Evolutionary conservation across 2,888 invertebrate species (phyloP).

Genomic region (Rotaria macrura): DNA sequence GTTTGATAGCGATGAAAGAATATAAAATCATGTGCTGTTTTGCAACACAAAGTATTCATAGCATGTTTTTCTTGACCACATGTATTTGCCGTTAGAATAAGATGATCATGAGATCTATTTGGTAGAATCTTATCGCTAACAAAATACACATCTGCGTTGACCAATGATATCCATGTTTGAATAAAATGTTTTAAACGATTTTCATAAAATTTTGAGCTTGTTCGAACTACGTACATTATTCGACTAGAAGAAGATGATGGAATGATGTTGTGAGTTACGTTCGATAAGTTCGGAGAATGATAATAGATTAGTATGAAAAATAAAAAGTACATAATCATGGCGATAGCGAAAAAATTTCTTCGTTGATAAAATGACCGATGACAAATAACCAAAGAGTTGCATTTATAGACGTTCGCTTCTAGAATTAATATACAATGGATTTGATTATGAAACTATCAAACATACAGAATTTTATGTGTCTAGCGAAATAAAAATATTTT

Average conservation of each 20-base stretch:
- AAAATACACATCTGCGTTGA: conserved; percentile 69
- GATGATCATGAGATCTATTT: background rate
- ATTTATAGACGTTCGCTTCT: too few relatives aligned
- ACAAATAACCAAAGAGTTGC: too few relatives aligned
- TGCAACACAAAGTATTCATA: conserved; percentile 80
- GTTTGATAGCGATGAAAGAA: background rate
- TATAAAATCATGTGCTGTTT: conserved; percentile 65
- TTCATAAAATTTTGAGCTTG: conserved; percentile 74
- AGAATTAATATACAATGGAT: too few relatives aligned
- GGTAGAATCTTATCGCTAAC: background rate
- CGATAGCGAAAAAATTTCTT: too few relatives aligned
- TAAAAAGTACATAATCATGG: too few relatives aligned
- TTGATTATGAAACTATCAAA: too few relatives aligned
- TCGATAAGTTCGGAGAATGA: too few relatives aligned
- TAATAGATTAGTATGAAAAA: too few relatives aligned
- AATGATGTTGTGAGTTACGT: too few relatives aligned
- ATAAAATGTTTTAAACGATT: conserved; percentile 73
- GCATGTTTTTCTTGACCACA: conserved; percentile 37
- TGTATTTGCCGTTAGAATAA: conserved; percentile 59
- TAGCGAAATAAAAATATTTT: too few relatives aligned
- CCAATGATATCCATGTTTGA: conserved; percentile 87
- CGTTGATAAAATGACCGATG: too few relatives aligned
- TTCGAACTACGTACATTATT: conserved; percentile 47
- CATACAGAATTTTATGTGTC: too few relatives aligned
- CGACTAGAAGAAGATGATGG: background rate